Percentiles rank a stretch among this genome's conserved stretches.
Evolutionary conservation across 2,888 invertebrate species (phyloP).

Genomic region (Protonemura montana): DNA sequence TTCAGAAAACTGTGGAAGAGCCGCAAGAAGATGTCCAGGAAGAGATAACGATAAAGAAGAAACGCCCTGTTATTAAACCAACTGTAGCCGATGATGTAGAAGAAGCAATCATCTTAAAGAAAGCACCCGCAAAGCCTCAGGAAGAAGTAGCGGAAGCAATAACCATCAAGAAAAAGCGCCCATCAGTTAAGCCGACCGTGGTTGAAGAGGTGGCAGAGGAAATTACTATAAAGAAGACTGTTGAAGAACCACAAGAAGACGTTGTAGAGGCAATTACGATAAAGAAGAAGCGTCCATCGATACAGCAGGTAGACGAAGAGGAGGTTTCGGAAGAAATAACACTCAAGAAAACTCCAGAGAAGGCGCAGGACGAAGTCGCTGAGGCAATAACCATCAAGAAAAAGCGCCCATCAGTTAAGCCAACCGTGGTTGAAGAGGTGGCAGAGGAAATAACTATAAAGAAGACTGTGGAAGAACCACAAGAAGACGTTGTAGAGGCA

Average conservation of each 20-base stretch:
- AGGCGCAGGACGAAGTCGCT: slow-evolving; percentile 46
- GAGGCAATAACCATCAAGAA: slow-evolving; percentile 42
- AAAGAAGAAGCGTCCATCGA: slow-evolving; percentile 51
- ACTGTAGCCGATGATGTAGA: slow-evolving; percentile 53
- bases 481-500: slow-evolving; percentile 52
- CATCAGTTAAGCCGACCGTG: slow-evolving; percentile 56
- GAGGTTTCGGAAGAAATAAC: slow-evolving; percentile 53
- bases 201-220: slow-evolving; percentile 54
- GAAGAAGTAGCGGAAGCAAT: slow-evolving; percentile 51
- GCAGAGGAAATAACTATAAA: slow-evolving; percentile 58
- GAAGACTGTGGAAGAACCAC: slow-evolving; percentile 52
- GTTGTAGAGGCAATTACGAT: slow-evolving; percentile 44
- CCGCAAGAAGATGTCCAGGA: slow-evolving; percentile 57
- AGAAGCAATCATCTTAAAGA: slow-evolving; percentile 53
- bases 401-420: slow-evolving; percentile 41
- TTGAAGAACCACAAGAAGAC: slow-evolving; percentile 53
- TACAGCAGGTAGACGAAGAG: slow-evolving; percentile 55
- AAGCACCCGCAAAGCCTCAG: slow-evolving; percentile 34
- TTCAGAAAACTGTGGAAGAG: slow-evolving; percentile 41
- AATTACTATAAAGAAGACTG: slow-evolving; percentile 51
- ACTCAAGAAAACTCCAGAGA: slow-evolving; percentile 54
- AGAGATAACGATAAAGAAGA: slow-evolving; percentile 55
- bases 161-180: slow-evolving; percentile 50
- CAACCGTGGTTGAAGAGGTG: slow-evolving; percentile 60
- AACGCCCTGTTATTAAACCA: slow-evolving; percentile 51